A percentile compares a stretch with the other conserved stretches of the same genome.
Evolutionary conservation across 2,113 vertebrate species (phyloP).

Genomic region (Danionella cerebrum): DNA sequence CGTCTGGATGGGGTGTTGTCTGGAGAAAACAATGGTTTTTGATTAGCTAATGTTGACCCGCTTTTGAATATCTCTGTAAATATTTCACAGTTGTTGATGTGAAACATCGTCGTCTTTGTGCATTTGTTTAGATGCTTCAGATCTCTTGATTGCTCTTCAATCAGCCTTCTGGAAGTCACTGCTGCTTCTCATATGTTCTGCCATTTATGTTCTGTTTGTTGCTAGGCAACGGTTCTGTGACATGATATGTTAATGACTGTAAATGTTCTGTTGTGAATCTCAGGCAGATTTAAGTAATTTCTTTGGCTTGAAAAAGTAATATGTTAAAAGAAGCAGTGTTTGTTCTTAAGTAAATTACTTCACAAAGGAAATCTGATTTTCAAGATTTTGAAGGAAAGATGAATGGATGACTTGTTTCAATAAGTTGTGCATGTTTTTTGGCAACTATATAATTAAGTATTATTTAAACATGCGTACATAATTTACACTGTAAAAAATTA

Average conservation of each 20-base stretch:
- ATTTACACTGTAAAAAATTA: too few species aligned
- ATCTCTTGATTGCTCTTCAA: slow-evolving; percentile 1
- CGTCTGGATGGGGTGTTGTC: background rate
- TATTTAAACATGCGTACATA: too few species aligned
- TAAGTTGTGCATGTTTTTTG: too few species aligned
- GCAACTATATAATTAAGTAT: too few species aligned
- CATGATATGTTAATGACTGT: background rate
- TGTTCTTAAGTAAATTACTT: too few species aligned
- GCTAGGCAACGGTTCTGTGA: background rate
- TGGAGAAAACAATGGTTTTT: background rate
- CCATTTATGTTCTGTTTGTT: background rate
- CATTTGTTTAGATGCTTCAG: background rate
- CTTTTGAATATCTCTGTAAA: background rate
- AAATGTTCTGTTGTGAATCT: background rate
- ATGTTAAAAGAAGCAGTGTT: too few species aligned
- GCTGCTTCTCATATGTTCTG: background rate
- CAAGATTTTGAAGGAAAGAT: too few species aligned
- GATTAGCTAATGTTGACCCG: background rate
- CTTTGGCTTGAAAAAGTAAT: too few species aligned
- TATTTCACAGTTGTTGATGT: background rate
- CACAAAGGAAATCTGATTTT: too few species aligned
- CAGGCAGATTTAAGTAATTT: background rate
- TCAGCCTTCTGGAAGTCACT: background rate
- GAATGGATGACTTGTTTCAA: too few species aligned
- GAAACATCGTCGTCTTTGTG: background rate